phyloP scores from a whole-genome alignment of 1,140 invertebrate genomes.

The Panagrolaimus sp. region DNA sequence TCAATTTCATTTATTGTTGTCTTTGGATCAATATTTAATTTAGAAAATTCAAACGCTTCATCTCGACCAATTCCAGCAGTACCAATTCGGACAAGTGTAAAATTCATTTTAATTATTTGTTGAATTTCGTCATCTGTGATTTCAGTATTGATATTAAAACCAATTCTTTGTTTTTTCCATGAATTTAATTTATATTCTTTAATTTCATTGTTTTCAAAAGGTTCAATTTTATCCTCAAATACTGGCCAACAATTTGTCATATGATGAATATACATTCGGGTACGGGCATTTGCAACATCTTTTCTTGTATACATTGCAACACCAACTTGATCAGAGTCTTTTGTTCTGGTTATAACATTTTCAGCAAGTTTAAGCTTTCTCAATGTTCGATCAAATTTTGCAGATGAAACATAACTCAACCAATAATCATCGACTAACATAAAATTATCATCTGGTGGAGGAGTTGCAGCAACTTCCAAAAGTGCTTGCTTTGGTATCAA shows the following conservation, averaged over 20 bases:
- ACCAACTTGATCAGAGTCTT: background rate
- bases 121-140: background rate
- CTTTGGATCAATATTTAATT: background rate
- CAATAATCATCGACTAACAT: slow-evolving; percentile 3
- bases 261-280: background rate
- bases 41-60: background rate
- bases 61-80: background rate
- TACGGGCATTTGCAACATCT: slow-evolving; percentile 1
- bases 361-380: background rate
- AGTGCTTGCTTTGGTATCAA: background rate
- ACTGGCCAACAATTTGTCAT: background rate
- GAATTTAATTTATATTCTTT: background rate
- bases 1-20: background rate
- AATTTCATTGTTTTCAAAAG: background rate
- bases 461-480: background rate
- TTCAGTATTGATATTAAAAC: background rate
- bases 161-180: background rate
- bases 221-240: background rate
- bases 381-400: background rate
- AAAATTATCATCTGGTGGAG: background rate
- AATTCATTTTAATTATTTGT: background rate
- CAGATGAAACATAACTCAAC: background rate
- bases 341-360: background rate
- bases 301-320: background rate
- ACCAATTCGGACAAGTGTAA: background rate